Base-by-base conservation (phyloP, 2,888 invertebrate genomes). In the Thecocarcelia acutangulata region DNA sequence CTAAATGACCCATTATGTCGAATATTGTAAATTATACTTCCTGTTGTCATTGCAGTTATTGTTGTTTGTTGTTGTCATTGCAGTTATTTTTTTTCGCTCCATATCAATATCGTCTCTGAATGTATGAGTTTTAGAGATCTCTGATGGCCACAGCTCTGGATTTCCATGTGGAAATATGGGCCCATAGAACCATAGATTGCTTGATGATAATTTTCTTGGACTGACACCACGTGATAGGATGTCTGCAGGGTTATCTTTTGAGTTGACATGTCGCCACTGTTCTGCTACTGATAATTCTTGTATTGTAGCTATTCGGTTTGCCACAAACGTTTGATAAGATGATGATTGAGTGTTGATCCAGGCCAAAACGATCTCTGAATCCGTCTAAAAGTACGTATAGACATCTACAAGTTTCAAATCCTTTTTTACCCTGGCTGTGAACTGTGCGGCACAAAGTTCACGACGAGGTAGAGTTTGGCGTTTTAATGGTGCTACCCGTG, bases 341-440 rank as follows among this genome's bases (percentile, higher is more conserved):
- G 63, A 15, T 12, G 48, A 63, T 48, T 63, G 63, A 3, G 63
- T 28, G 2, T 63, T 46, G 9, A 63, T 63, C 48, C 63, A 63
- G 2, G 46, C 15, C 12, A 48, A 48, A 4, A 63, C 48, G 21
- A 63, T 63, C 21, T 63, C 48, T 17, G 48, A 63, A 9, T 63
- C 63, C 33, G 61, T 42, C 61, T 44, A 44, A 1, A 44, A 24
- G 13, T 44, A 24, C 15, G 17, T 58, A 5, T 40, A 17, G 0
- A 1, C 13, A 40, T 58, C 8, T 4, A 42, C 12, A 13, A 42
- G 17, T 4, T 42, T 40, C 1, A 58, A 40, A 15, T 61, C 61
- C 0, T 13, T 11, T 13, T 61, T 44, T 24, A 44, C 24, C 8
- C 44, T 61, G 24, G 44, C 13, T 44, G n/a, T 24, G 1, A 58